Conservation (phyloP, 1,140 invertebrate genomes). For the Teleogryllus occipitalis region DNA sequence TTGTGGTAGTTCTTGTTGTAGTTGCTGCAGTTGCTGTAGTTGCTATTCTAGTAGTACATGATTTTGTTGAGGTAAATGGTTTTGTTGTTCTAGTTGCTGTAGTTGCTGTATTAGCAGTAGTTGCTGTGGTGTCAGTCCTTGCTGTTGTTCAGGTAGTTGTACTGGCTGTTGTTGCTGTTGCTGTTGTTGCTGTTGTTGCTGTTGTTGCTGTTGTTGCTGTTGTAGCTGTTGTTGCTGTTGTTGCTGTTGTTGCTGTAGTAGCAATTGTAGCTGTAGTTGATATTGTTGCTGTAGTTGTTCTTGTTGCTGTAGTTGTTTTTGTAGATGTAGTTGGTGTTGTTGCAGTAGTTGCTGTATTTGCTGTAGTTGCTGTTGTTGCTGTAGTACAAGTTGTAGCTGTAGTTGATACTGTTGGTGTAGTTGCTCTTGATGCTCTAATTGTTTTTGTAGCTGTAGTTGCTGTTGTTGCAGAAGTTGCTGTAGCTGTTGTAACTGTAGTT, state of each 20-base stretch:
- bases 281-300: neutral
- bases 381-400: no score
- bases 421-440: no score
- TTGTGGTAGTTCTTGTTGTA: constrained; percentile 30
- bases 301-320: neutral
- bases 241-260: constrained; percentile 18
- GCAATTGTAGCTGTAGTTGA: constrained; percentile 19
- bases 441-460: no score
- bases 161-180: constrained; percentile 30
- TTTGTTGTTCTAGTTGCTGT: constrained; percentile 18
- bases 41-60: neutral
- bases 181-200: constrained; percentile 24
- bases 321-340: no score
- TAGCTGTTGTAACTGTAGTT: no score
- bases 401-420: no score
- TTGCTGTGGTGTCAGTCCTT: constrained; percentile 27
- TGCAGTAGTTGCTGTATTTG: no score
- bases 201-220: constrained; percentile 18
- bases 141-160: constrained; percentile 20
- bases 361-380: no score
- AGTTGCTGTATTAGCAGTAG: constrained; percentile 24
- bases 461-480: no score
- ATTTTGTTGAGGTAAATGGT: constrained; percentile 21
- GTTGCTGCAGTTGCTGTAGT: constrained; percentile 27
- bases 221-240: no score